Percentiles rank a stretch among this genome's conserved stretches.
Evolutionary conservation across 1,140 invertebrate genomes (phyloP).

Genomic region (Homalodisca vitripennis): DNA sequence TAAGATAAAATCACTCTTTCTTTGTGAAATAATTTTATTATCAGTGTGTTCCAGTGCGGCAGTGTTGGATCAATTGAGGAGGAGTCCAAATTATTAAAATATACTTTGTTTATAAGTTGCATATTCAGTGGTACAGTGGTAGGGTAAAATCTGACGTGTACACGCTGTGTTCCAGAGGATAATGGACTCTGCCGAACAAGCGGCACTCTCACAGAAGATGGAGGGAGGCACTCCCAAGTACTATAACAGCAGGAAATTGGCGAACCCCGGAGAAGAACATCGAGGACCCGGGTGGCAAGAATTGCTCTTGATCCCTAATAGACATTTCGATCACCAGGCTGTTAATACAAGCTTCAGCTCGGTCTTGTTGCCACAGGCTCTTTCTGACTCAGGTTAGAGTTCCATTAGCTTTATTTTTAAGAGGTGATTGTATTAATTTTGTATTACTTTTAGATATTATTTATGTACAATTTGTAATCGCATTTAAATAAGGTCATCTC

Average conservation of each 20-base stretch:
- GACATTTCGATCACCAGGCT: slow-evolving; percentile 77
- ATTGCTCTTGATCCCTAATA: slow-evolving; percentile 48
- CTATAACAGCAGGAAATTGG: slow-evolving; percentile 39
- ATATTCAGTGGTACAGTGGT: no score
- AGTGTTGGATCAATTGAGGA: no score
- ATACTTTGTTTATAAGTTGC: no score
- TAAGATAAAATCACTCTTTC: no score
- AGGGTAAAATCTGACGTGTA: no score
- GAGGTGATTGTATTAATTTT: no score
- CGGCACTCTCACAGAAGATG: slow-evolving; percentile 62
- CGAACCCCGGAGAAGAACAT: slow-evolving; percentile 22
- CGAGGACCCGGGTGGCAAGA: slow-evolving; percentile 27
- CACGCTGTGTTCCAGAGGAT: slow-evolving; percentile 65
- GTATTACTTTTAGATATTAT: no score
- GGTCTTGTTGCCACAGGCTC: slow-evolving; percentile 83
- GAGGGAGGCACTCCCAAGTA: slow-evolving; percentile 47
- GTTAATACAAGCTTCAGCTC: slow-evolving; percentile 86
- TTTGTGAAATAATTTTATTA: no score
- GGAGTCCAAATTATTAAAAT: no score
- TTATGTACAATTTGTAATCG: no score
- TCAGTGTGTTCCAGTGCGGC: no score
- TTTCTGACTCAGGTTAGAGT: slow-evolving; percentile 71
- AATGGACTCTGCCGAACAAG: slow-evolving; percentile 84
- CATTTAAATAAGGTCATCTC: no score
- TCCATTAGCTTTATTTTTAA: slow-evolving; percentile 28